Base-by-base conservation (phyloP, 1,140 invertebrate genomes). In the Cryptotermes secundus region DNA sequence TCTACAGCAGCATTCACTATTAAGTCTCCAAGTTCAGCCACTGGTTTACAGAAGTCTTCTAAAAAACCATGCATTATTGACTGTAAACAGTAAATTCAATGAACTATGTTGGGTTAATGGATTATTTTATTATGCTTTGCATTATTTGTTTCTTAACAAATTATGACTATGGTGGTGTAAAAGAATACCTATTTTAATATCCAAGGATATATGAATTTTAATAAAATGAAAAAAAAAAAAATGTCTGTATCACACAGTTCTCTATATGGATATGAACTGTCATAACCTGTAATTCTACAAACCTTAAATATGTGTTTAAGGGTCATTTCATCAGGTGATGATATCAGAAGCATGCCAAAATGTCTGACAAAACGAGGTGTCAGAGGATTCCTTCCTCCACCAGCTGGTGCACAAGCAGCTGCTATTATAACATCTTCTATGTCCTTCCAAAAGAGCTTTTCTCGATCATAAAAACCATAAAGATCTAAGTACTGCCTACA, bases 361-460 rank as follows among this genome's bases (percentile, higher is more conserved):
- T 98, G 96, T 16, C 97, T 91, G 1, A 96, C 91, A 87, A 97
- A 97, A 72, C 97, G 91, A 1, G 94, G 94, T 0, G 96, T 96
- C 0, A 98, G 90, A 0, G 95, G 93, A 89, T 97, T 97, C 84
- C 96, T 91, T 2, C 96, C 96, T 26, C 97, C 96, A 31, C 96
- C 96, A 3, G 96, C 96, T 34, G 96, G 96, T 2, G 96, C 96
- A 92, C 97, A 98, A 7, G 95, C 96, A 49, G 92, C 93, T 16
- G 93, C 92, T 36, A 98, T 88, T n/a, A 97, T 94, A 34, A 97
- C 93, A 88, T 98, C 96, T 82, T 95, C 88, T n/a, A 98, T 93
- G 36, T 94, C 92, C 88, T 96, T 97, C 96, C 96, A 97, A 88
- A 94, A 96, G 49, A 97, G 87, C 88, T 96, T 97, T 65, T 96